Conservation (phyloP, 2,113 vertebrate genomes). For the Ellobius talpinus region DNA sequence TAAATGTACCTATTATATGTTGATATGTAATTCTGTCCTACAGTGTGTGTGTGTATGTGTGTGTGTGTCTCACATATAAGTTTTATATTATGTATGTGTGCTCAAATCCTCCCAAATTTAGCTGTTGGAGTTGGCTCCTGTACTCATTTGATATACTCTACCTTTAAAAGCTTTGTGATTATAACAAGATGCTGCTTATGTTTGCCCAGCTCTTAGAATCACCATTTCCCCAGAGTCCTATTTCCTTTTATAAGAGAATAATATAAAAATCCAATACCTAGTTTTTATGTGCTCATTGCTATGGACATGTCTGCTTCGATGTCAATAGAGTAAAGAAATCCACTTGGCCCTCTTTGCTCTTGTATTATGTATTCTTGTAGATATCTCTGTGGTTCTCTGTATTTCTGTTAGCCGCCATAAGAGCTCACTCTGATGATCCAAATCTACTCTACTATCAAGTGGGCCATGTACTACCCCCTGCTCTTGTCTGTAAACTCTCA, state of each 20-base stretch:
- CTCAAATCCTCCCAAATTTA: neutral
- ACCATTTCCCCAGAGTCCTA: neutral
- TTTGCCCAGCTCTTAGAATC: neutral
- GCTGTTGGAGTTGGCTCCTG: neutral
- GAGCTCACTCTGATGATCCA: neutral
- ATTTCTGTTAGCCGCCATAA: neutral
- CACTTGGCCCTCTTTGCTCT: neutral
- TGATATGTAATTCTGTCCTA: neutral
- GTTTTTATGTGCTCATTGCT: neutral
- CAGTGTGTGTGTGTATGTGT: neutral
- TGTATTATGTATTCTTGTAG: neutral
- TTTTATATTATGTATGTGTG: neutral
- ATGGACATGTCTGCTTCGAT: neutral
- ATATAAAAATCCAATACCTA: neutral
- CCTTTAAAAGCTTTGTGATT: neutral
- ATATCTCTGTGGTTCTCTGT: neutral
- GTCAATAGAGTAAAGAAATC: neutral
- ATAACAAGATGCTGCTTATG: neutral
- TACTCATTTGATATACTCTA: neutral
- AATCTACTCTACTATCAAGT: neutral
- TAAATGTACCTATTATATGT: neutral
- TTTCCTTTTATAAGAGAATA: constrained; percentile 7
- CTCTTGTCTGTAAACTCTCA: neutral
- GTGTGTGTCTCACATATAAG: neutral
- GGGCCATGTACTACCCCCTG: neutral